phyloP scores from a whole-genome alignment of 2,888 invertebrate species.

The Trypoxylon attenuatum region DNA sequence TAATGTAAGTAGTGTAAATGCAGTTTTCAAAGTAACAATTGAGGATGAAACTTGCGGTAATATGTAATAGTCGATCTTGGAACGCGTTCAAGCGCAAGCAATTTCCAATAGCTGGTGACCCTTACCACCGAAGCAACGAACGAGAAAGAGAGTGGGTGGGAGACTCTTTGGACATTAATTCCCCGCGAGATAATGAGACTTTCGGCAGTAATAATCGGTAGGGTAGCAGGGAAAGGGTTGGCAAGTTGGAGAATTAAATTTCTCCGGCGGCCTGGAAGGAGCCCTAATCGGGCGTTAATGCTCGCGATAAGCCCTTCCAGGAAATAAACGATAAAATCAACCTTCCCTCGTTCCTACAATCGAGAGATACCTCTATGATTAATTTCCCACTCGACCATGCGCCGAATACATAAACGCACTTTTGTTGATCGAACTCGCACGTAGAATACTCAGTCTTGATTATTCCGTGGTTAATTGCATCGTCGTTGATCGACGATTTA shows the following conservation, averaged over 20 bases:
- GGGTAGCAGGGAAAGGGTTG: constrained; percentile 7
- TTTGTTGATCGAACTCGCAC: constrained; percentile 17
- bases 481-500: no score
- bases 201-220: constrained; percentile 21
- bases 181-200: constrained; percentile 22
- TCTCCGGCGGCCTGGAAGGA: constrained; percentile 22
- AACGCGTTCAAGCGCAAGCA: no score
- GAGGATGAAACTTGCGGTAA: no score
- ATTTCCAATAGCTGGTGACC: no score
- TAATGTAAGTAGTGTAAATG: no score
- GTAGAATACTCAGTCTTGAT: no score
- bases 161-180: constrained; percentile 9
- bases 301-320: constrained; percentile 25
- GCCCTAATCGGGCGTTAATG: constrained; percentile 30
- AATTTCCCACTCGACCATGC: constrained; percentile 6
- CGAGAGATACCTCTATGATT: constrained; percentile 16
- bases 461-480: no score
- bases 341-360: constrained; percentile 22
- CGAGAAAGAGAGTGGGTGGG: neutral
- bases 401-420: neutral
- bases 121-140: no score
- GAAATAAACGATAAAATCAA: constrained; percentile 28
- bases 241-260: constrained; percentile 36
- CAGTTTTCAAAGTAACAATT: no score
- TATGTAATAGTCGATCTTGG: no score